These are phyloP conservation scores for Melanotaenia maccullochi DNA, from an alignment of 2,797 vertebrate genomes.

Conservation along the genomic window DNA sequence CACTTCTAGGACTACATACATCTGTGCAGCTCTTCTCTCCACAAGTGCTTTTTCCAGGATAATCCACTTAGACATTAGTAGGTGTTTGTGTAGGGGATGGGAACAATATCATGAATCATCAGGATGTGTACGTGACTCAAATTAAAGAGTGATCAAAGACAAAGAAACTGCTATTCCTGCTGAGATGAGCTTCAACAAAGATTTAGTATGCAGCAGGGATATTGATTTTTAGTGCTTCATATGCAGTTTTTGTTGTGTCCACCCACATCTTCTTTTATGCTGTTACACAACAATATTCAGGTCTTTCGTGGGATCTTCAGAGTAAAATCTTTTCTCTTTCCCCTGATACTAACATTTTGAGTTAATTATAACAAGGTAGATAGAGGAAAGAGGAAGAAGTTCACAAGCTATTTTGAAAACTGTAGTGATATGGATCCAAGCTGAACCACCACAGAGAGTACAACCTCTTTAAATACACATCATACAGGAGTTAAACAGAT, in stretches of 20 bases:
- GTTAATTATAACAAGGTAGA: background rate
- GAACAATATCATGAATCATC: conserved; percentile 23
- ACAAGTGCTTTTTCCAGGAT: conserved; percentile 60
- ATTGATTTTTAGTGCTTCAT: background rate
- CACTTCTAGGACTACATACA: conserved; percentile 59
- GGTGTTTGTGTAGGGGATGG: conserved; percentile 32
- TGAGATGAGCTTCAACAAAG: background rate
- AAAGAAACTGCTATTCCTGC: background rate
- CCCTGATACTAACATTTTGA: background rate
- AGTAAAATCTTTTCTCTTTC: no score
- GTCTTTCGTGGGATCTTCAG: no score
- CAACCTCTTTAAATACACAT: no score
- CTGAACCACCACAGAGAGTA: no score
- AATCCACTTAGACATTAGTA: conserved; percentile 69
- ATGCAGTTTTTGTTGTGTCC: background rate
- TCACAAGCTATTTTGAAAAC: no score
- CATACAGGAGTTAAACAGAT: no score
- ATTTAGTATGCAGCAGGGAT: background rate
- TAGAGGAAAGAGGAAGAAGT: background rate
- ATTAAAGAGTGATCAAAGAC: background rate
- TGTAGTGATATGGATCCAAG: no score
- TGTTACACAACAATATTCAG: background rate
- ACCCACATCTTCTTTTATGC: background rate
- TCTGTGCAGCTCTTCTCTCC: conserved; percentile 54
- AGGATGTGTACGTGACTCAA: background rate